These are phyloP conservation scores for Trichomalopsis sarcophagae DNA, from an alignment of 1,140 invertebrate genomes.

Conservation along the genomic window DNA sequence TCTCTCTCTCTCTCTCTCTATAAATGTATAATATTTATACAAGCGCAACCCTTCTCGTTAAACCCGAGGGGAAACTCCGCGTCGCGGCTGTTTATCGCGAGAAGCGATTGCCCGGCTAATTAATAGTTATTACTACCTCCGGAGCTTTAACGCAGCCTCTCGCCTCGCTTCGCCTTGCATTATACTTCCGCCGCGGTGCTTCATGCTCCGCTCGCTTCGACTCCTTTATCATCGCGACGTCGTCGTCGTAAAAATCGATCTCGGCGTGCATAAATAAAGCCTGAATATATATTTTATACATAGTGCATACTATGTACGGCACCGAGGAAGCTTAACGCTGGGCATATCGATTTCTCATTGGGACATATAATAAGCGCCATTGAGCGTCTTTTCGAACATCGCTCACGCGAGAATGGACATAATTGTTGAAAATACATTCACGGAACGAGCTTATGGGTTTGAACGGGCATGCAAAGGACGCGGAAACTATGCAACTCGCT, in stretches of 20 bases:
- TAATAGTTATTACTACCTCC: neutral
- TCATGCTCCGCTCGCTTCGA: neutral
- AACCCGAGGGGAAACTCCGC: neutral
- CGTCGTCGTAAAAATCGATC: neutral
- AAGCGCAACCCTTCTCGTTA: neutral
- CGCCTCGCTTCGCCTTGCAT: too few species aligned
- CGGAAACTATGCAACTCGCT: neutral
- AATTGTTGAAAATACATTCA: constrained; percentile 3
- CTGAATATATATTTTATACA: neutral
- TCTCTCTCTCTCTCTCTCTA: neutral
- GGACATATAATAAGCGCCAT: neutral
- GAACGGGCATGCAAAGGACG: neutral
- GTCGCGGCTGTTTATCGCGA: constrained; percentile 31
- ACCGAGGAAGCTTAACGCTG: neutral
- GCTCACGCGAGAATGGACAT: too few species aligned
- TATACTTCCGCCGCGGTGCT: neutral
- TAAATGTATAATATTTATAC: neutral
- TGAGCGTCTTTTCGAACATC: neutral
- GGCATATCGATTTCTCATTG: neutral
- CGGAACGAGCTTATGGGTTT: too few species aligned
- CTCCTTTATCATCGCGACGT: neutral
- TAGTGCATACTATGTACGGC: neutral
- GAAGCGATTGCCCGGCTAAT: constrained; percentile 10
- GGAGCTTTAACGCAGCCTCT: neutral
- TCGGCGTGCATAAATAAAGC: neutral